Conservation (phyloP, 1,140 invertebrate species). For the Oreohelix idahoensis region DNA sequence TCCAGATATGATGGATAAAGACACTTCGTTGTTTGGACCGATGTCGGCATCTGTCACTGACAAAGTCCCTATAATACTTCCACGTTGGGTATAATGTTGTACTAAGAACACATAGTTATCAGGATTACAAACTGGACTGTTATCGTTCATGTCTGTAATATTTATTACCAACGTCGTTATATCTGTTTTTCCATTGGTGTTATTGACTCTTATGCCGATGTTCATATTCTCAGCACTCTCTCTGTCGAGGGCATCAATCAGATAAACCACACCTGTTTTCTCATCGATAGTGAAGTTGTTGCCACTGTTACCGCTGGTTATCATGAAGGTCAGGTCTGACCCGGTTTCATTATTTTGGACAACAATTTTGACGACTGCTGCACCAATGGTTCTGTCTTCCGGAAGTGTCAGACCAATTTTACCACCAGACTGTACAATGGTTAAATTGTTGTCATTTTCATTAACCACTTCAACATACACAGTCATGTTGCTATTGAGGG, state of each 20-base stretch:
- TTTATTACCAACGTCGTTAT: slow-evolving; percentile 9
- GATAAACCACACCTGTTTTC: slow-evolving; percentile 17
- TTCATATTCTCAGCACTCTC: background rate
- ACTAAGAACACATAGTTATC: slow-evolving; percentile 7
- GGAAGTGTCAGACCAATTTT: background rate
- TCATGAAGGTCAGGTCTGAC: slow-evolving; percentile 35
- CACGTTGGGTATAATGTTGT: slow-evolving; percentile 88
- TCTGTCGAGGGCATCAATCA: slow-evolving; percentile 24
- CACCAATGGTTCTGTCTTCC: background rate
- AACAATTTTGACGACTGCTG: background rate
- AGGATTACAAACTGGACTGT: slow-evolving; percentile 25
- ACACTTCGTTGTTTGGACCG: slow-evolving; percentile 50
- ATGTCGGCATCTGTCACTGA: slow-evolving; percentile 75
- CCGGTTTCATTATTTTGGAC: slow-evolving; percentile 6
- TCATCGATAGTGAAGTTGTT: slow-evolving; percentile 28
- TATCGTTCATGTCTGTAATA: slow-evolving; percentile 35
- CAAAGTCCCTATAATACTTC: slow-evolving; percentile 86
- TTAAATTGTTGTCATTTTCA: background rate
- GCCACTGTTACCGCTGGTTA: slow-evolving; percentile 6
- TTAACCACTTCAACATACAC: slow-evolving; percentile 23
- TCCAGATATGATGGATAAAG: slow-evolving; percentile 80
- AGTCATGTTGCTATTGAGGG: background rate
- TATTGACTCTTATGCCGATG: background rate
- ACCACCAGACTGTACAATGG: background rate
- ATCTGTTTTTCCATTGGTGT: background rate